These are phyloP conservation scores for Acyrthosiphon pisum DNA, from an alignment of 1,140 invertebrate genomes.

Conservation along the genomic window DNA sequence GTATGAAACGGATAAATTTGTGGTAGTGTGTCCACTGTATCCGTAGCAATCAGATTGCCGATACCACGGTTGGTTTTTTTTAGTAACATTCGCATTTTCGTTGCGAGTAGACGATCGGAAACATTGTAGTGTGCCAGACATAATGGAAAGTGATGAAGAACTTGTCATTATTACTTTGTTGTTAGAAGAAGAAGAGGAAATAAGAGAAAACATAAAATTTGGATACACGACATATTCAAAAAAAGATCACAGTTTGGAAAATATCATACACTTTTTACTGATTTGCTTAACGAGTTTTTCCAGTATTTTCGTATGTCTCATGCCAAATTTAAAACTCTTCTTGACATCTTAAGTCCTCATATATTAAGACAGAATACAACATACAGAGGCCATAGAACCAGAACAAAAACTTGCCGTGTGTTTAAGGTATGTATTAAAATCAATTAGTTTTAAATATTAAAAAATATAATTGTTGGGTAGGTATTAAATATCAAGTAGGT, in stretches of 20 bases:
- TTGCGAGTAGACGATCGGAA: rapidly evolving
- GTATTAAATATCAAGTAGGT: not conserved
- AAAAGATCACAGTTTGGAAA: slow-evolving; percentile 29
- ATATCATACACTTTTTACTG: slow-evolving; percentile 25
- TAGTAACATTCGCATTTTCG: not conserved
- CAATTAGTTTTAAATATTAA: slow-evolving; percentile 31
- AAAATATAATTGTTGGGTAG: slow-evolving; percentile 15
- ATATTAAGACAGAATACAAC: slow-evolving; percentile 23
- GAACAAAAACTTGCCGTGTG: slow-evolving; percentile 15
- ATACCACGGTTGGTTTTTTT: not conserved
- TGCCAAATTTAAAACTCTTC: not conserved
- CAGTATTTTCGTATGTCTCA: slow-evolving; percentile 41
- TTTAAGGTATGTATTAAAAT: slow-evolving; percentile 39
- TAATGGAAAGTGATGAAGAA: slow-evolving; percentile 40
- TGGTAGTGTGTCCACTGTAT: slow-evolving; percentile 13
- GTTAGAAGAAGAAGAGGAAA: not conserved
- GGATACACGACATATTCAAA: slow-evolving; percentile 41
- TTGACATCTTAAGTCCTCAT: not conserved
- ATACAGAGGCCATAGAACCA: slow-evolving; percentile 33
- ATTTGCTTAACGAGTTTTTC: slow-evolving; percentile 36
- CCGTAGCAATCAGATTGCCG: not conserved
- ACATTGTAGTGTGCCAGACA: not conserved
- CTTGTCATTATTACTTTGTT: not conserved
- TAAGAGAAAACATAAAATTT: slow-evolving; percentile 1
- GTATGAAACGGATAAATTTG: not conserved